Evolutionary conservation across 1,140 invertebrate species (phyloP).

Genomic region (Papilio polytes): DNA sequence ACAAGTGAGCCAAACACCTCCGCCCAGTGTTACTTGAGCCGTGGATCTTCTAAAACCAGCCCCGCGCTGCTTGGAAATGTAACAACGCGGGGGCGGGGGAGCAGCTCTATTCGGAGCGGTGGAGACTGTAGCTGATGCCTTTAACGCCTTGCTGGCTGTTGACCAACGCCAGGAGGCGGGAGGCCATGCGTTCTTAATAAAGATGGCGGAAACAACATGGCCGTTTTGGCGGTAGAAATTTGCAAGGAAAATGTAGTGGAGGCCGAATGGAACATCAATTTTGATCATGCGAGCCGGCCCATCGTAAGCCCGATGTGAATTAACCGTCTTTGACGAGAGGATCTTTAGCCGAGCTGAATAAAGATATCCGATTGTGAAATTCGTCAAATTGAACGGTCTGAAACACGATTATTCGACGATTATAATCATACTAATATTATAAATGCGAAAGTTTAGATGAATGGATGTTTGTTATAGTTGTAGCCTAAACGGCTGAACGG

Average conservation of each 20-base stretch:
- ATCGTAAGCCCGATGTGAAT: constrained; percentile 37
- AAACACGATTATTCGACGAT: not conserved
- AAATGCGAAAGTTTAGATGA: too few relatives aligned
- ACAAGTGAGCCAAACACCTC: constrained; percentile 81
- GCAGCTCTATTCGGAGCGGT: constrained; percentile 63
- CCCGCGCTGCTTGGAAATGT: constrained; percentile 49
- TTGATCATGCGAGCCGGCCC: constrained; percentile 34
- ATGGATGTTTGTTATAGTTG: too few relatives aligned
- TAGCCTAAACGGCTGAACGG: too few relatives aligned
- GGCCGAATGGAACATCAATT: constrained; percentile 39
- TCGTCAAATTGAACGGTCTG: not conserved
- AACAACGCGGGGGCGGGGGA: constrained; percentile 46
- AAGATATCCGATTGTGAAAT: not conserved
- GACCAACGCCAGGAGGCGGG: constrained; percentile 81
- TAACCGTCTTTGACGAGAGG: constrained; percentile 30
- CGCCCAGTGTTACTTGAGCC: constrained; percentile 61
- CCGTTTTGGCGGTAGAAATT: constrained; percentile 73
- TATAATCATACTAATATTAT: too few relatives aligned
- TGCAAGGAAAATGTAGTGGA: constrained; percentile 49
- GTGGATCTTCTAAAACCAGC: constrained; percentile 53
- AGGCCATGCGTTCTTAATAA: constrained; percentile 82
- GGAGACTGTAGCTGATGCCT: constrained; percentile 79
- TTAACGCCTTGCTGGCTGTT: constrained; percentile 82
- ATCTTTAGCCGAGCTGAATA: constrained; percentile 33
- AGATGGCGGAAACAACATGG: constrained; percentile 78